These are phyloP conservation scores for Diachasma alloeum DNA, from an alignment of 1,140 invertebrate species.

Conservation along the genomic window DNA sequence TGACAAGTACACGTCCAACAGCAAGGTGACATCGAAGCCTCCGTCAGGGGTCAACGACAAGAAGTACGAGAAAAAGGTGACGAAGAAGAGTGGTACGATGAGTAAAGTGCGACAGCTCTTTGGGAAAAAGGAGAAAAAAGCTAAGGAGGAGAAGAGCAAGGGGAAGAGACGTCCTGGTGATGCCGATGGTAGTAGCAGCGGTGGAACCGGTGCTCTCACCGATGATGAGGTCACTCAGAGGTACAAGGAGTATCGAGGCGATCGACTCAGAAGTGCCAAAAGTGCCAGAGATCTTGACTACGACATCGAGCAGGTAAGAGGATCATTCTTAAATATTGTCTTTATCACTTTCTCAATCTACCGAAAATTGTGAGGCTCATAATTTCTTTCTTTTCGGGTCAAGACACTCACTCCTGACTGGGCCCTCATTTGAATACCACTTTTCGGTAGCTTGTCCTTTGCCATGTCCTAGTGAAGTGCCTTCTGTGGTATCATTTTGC, in stretches of 20 bases:
- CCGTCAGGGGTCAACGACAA: constrained; percentile 52
- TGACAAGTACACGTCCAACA: constrained; percentile 63
- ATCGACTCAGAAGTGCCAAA: constrained; percentile 56
- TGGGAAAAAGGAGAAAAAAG: constrained; percentile 61
- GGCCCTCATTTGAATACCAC: neutral
- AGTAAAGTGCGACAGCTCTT: constrained; percentile 61
- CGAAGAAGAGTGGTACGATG: constrained; percentile 60
- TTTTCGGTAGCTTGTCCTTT: constrained; percentile 7
- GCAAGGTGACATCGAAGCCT: constrained; percentile 51
- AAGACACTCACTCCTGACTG: neutral
- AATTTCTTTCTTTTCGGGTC: neutral
- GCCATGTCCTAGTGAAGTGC: neutral
- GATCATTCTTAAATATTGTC: neutral
- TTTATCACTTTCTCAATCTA: neutral
- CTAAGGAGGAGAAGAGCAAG: constrained; percentile 57
- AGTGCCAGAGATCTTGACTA: constrained; percentile 57
- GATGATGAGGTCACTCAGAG: constrained; percentile 60
- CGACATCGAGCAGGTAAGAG: constrained; percentile 59
- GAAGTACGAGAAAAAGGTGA: constrained; percentile 59
- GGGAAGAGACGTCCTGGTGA: constrained; percentile 32
- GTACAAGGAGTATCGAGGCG: constrained; percentile 59
- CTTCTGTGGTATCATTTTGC: neutral
- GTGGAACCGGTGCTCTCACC: constrained; percentile 53
- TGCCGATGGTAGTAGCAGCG: constrained; percentile 34
- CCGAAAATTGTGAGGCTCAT: neutral